phyloP scores from a whole-genome alignment of 2,888 invertebrate genomes.

The Heteromyza rotundicornis region DNA sequence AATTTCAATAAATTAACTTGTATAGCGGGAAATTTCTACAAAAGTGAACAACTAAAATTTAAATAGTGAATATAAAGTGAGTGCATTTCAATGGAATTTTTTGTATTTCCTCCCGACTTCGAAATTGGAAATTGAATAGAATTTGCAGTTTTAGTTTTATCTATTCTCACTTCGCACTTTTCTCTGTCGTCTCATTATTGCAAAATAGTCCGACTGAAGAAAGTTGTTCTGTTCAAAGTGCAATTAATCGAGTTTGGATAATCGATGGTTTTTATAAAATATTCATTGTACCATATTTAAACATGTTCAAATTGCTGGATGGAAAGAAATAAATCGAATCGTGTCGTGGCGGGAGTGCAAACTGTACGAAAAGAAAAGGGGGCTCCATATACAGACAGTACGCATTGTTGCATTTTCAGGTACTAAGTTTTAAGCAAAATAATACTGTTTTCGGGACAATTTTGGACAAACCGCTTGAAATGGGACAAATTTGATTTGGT shows the following conservation, averaged over 20 bases:
- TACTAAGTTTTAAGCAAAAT: too few species aligned
- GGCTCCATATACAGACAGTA: too few species aligned
- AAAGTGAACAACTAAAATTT: conserved; percentile 31
- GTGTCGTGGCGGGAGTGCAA: conserved; percentile 30
- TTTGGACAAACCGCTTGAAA: too few species aligned
- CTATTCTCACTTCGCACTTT: too few species aligned
- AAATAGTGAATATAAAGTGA: conserved; percentile 25
- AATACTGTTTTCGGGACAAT: too few species aligned
- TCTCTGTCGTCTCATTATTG: background rate
- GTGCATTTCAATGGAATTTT: too few species aligned
- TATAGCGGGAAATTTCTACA: conserved; percentile 28
- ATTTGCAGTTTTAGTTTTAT: too few species aligned
- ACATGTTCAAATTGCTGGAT: background rate
- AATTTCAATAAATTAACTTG: too few species aligned
- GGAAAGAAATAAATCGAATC: conserved; percentile 2
- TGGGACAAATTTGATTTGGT: too few species aligned
- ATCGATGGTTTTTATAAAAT: conserved; percentile 1
- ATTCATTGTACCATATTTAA: background rate
- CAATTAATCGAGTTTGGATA: conserved; percentile 1
- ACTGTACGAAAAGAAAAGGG: conserved; percentile 32
- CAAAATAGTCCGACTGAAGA: too few species aligned
- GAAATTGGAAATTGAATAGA: too few species aligned
- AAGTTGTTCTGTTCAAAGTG: conserved; percentile 7
- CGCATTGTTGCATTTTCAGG: background rate
- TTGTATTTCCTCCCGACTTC: too few species aligned